A percentile compares a stretch with the other conserved stretches of the same genome.
Conservation (phyloP, 2,888 invertebrate genomes). For the Plemyria rubiginata region DNA sequence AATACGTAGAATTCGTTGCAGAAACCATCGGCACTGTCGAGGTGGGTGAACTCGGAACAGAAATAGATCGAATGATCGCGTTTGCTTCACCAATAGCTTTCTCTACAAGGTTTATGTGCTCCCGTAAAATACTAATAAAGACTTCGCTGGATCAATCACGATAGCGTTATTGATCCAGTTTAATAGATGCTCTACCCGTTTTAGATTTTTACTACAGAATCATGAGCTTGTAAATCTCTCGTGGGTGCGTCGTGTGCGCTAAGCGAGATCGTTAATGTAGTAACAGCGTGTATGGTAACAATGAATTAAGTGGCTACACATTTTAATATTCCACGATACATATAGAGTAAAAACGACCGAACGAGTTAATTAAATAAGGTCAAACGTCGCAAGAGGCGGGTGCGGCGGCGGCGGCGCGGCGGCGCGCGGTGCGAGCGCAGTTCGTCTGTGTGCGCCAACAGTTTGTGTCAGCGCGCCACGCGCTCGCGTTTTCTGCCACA, state of each 20-base stretch:
- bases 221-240: slow-evolving; percentile 19
- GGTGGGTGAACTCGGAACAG: slow-evolving; percentile 74
- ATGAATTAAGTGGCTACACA: slow-evolving; percentile 74
- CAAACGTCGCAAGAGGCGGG: slow-evolving; percentile 73
- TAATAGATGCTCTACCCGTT: slow-evolving; percentile 21
- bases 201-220: slow-evolving; percentile 24
- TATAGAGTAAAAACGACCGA: slow-evolving; percentile 82
- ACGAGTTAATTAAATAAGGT: slow-evolving; percentile 85
- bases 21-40: slow-evolving; percentile 62
- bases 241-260: slow-evolving; percentile 24
- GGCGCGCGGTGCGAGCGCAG: slow-evolving; percentile 54
- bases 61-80: slow-evolving; percentile 69
- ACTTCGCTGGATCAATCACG: slow-evolving; percentile 32
- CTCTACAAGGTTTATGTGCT: slow-evolving; percentile 54
- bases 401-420: slow-evolving; percentile 48
- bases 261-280: slow-evolving; percentile 32
- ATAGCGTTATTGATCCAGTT: slow-evolving; percentile 27
- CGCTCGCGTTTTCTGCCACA: slow-evolving; percentile 49
- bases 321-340: slow-evolving; percentile 79
- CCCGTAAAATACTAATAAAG: slow-evolving; percentile 39
- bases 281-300: slow-evolving; percentile 72
- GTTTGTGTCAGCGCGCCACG: slow-evolving; percentile 59
- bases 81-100: slow-evolving; percentile 52
- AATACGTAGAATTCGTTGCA: slow-evolving; percentile 46
- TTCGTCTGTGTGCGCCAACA: slow-evolving; percentile 50